Percentiles rank a stretch among this genome's conserved stretches.
Conservation (phyloP, 1,140 invertebrate species). For the Xylocopa sonorina region DNA sequence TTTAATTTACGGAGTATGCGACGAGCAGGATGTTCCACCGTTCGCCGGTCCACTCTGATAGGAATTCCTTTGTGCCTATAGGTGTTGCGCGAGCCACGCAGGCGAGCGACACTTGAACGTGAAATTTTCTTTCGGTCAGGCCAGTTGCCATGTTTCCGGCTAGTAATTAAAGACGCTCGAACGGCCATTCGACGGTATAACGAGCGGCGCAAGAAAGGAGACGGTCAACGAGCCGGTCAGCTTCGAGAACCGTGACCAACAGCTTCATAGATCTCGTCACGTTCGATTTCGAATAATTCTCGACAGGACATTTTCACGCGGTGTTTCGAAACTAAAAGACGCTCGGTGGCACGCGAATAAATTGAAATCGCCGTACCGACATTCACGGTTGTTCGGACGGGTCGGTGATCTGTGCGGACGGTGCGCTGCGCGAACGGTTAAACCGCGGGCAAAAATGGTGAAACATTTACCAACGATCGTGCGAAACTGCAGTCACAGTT, state of each 20-base stretch:
- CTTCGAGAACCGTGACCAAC: slow-evolving; percentile 77
- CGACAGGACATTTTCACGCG: slow-evolving; percentile 39
- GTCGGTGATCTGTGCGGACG: too few relatives aligned
- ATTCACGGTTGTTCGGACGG: too few relatives aligned
- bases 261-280: slow-evolving; percentile 73
- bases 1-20: slow-evolving; percentile 47
- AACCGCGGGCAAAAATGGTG: background rate
- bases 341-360: too few relatives aligned
- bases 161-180: slow-evolving; percentile 69
- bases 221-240: slow-evolving; percentile 69
- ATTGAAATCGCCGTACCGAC: too few relatives aligned
- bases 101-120: slow-evolving; percentile 17
- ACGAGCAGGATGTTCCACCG: background rate
- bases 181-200: slow-evolving; percentile 64
- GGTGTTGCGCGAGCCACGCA: slow-evolving; percentile 31
- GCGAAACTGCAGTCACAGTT: slow-evolving; percentile 18
- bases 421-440: too few relatives aligned
- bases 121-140: slow-evolving; percentile 66
- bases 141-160: slow-evolving; percentile 56
- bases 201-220: slow-evolving; percentile 51
- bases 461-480: slow-evolving; percentile 1
- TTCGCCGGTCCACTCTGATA: background rate
- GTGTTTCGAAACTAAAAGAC: too few relatives aligned
- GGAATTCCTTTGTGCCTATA: background rate
- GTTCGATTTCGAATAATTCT: slow-evolving; percentile 53